Evolutionary conservation across 2,888 invertebrate species (phyloP).

Genomic region (Agonopterix subpropinquella): DNA sequence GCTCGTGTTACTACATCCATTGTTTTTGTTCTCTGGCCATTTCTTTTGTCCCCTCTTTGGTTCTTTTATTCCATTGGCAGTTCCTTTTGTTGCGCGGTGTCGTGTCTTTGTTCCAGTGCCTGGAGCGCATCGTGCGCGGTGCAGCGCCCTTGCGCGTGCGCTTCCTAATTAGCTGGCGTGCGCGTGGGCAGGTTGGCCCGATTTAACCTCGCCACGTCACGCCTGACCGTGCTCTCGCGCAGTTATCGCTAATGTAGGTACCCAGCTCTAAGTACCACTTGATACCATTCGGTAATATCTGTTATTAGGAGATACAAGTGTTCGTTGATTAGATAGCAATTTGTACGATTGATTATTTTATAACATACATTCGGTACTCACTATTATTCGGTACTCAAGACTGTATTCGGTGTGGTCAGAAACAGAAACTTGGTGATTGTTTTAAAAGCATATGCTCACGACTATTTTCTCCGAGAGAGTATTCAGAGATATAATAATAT

Average conservation of each 20-base stretch:
- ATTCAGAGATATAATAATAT: too few species aligned
- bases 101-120: slow-evolving; percentile 38
- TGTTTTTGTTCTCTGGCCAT: slow-evolving; percentile 49
- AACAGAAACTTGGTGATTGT: not conserved
- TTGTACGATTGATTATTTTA: too few species aligned
- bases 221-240: slow-evolving; percentile 29
- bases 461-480: too few species aligned
- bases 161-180: slow-evolving; percentile 68
- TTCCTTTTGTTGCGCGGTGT: slow-evolving; percentile 39
- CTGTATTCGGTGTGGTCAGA: not conserved
- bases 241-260: slow-evolving; percentile 12
- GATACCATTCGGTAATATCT: slow-evolving; percentile 2
- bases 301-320: too few species aligned
- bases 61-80: slow-evolving; percentile 37
- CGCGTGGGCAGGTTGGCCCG: slow-evolving; percentile 56
- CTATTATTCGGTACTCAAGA: too few species aligned
- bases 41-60: slow-evolving; percentile 42
- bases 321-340: too few species aligned
- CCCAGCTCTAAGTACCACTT: slow-evolving; percentile 13
- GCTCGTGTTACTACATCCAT: slow-evolving; percentile 35
- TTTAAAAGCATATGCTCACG: too few species aligned
- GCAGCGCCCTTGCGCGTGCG: slow-evolving; percentile 65
- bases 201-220: slow-evolving; percentile 61
- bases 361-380: too few species aligned
- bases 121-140: slow-evolving; percentile 34